Evolutionary conservation across 2,797 vertebrate species (phyloP).

Genomic region (Coreius guichenoti): DNA sequence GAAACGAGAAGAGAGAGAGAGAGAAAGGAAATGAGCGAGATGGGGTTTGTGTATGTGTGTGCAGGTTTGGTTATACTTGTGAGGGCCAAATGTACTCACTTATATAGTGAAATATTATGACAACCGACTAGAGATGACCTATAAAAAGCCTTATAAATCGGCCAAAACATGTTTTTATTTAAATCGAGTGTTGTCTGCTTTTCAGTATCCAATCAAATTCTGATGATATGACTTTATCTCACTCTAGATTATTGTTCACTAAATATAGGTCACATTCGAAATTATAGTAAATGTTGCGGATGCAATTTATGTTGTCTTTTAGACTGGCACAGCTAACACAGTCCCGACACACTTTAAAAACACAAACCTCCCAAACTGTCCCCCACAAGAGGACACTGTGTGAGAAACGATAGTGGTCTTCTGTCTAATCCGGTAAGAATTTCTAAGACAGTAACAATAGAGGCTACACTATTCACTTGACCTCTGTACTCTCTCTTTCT

Average conservation of each 20-base stretch:
- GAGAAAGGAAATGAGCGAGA: neutral
- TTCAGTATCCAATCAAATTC: neutral
- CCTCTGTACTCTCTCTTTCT: neutral
- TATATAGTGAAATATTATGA: neutral
- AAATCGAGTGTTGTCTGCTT: no score
- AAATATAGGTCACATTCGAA: neutral
- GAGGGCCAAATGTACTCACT: neutral
- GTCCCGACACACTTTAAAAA: conserved; percentile 1
- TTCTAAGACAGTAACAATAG: neutral
- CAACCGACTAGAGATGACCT: neutral
- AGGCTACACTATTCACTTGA: conserved; percentile 8
- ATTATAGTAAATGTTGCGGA: neutral
- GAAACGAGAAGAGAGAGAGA: conserved; percentile 37
- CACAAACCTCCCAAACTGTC: neutral
- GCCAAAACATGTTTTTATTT: neutral
- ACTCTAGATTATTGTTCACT: neutral
- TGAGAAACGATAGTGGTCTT: neutral
- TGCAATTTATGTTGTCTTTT: neutral
- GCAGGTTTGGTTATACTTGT: neutral
- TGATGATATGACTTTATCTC: neutral
- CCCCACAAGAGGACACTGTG: neutral
- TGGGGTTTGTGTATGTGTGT: neutral
- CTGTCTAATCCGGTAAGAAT: neutral
- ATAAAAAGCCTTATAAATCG: neutral
- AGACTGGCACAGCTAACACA: neutral